Evolutionary conservation across 2,797 vertebrate species (phyloP), one percentile per base, ranked within the genome.

Genomic region (Oceanodroma leucorhoa): DNA sequence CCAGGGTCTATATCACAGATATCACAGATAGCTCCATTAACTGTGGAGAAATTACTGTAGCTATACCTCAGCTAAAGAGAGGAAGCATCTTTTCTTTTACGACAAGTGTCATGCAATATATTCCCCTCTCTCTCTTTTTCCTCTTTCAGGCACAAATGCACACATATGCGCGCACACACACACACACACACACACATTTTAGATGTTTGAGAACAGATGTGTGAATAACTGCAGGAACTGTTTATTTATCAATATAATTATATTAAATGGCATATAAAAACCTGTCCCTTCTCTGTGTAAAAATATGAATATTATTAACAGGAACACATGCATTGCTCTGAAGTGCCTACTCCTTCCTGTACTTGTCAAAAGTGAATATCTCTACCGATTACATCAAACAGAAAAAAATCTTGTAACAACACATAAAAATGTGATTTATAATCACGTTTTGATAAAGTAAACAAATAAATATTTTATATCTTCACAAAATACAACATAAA

Each of bases 131-230:
- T 38, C 4, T 69, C 4, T 55, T 46, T 51, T 18, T 32, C 48
- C 11, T 57, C 2, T 75, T 64, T 38, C 7, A 3, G 61, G 36
- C 2, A 2, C 10, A 85, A 38, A 14, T 1, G 2, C 4, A 8
- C 3, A 1, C 5, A 14, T 23, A 11, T 6, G 11, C 3, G 45
- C 20, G 7, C 4, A 9, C 15, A 7, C 21, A 6, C 13, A 24
- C 9, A 23, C 22, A 71, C 16, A 66, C 10, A n/a, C 12, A 11
- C 0, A 55, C 13, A 6, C 11, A 46, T 24, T 79, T 83, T 41
- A 41, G 58, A 2, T 29, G 26, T 17, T 77, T 61, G 30, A 73
- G 55, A 79, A 66, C 4, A 79, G 38, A 45, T 2, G 1, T 0
- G 0, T 34, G 17, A 46, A 51, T 72, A 71, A 70, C 11, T 48